Conservation (phyloP, 2,113 vertebrate species). For the Tautogolabrus adspersus region DNA sequence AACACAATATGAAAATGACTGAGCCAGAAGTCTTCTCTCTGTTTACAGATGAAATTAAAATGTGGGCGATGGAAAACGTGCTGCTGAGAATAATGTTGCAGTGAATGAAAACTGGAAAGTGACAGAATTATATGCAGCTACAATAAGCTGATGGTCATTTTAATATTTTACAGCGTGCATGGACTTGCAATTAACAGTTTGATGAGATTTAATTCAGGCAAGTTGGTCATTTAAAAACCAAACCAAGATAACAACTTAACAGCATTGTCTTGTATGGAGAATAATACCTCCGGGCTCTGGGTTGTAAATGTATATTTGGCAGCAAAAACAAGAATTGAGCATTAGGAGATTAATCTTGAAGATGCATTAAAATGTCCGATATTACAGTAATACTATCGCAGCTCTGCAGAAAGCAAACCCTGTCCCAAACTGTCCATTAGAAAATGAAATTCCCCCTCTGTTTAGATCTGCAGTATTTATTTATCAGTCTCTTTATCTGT, state of each 20-base stretch:
- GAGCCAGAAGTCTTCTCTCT: background rate
- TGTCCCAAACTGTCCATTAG: slow-evolving; percentile 45
- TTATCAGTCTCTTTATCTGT: background rate
- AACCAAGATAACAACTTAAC: background rate
- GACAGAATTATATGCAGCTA: background rate
- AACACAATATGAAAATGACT: background rate
- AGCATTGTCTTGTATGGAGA: background rate
- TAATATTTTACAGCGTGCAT: background rate
- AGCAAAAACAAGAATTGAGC: slow-evolving; percentile 25
- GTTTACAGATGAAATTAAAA: slow-evolving; percentile 27
- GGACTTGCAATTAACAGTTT: background rate
- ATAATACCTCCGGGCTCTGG: slow-evolving; percentile 7
- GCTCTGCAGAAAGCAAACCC: slow-evolving; percentile 26
- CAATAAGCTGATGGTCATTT: background rate
- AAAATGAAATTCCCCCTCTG: slow-evolving; percentile 43
- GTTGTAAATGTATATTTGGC: slow-evolving; percentile 41
- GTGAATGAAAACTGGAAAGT: slow-evolving; percentile 9
- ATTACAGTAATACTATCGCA: slow-evolving; percentile 20
- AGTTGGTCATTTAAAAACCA: background rate
- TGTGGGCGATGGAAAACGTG: background rate
- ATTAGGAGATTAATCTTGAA: slow-evolving; percentile 52
- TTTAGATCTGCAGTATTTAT: background rate
- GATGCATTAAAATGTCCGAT: slow-evolving; percentile 30
- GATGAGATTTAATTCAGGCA: background rate
- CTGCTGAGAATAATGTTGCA: background rate